phyloP scores from a whole-genome alignment of 2,888 invertebrate genomes.

The Ctenicera cuprea region DNA sequence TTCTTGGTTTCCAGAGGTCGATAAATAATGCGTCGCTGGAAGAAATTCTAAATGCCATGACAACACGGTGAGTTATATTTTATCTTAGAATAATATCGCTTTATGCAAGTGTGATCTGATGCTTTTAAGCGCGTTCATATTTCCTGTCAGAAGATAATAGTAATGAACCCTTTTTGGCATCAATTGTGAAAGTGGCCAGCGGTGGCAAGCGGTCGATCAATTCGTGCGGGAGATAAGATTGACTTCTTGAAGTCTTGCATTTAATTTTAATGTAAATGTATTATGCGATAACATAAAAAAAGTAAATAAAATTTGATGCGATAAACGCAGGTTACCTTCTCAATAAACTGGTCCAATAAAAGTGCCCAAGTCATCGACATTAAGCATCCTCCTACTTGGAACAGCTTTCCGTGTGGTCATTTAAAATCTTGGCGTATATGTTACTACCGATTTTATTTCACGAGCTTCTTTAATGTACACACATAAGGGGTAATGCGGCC shows the following conservation, averaged over 20 bases:
- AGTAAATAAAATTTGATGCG: conserved; percentile 56
- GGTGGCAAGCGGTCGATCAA: conserved; percentile 45
- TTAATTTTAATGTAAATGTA: conserved; percentile 55
- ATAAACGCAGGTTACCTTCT: conserved; percentile 55
- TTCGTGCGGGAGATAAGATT: conserved; percentile 39
- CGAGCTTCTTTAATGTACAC: conserved; percentile 56
- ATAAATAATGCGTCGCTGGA: conserved; percentile 55
- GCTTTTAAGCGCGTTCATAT: conserved; percentile 33
- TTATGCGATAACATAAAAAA: conserved; percentile 53
- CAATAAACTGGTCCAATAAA: conserved; percentile 57
- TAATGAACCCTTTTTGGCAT: conserved; percentile 37
- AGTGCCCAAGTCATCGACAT: conserved; percentile 56
- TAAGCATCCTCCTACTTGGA: conserved; percentile 55
- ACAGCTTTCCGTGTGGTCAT: conserved; percentile 56
- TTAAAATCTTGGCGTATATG: conserved; percentile 55
- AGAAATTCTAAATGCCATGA: conserved; percentile 65
- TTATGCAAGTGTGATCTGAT: conserved; percentile 9
- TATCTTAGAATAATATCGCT: conserved; percentile 19
- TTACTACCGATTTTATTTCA: conserved; percentile 60
- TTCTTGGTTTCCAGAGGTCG: conserved; percentile 63
- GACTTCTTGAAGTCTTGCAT: conserved; percentile 45
- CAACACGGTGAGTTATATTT: conserved; percentile 64
- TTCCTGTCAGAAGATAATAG: conserved; percentile 30
- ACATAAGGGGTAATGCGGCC: conserved; percentile 52
- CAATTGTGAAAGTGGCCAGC: conserved; percentile 41